Percentiles rank a stretch among this genome's conserved stretches.
phyloP scores from a whole-genome alignment of 2,888 invertebrate species.

The Heteromyza rotundicornis region DNA sequence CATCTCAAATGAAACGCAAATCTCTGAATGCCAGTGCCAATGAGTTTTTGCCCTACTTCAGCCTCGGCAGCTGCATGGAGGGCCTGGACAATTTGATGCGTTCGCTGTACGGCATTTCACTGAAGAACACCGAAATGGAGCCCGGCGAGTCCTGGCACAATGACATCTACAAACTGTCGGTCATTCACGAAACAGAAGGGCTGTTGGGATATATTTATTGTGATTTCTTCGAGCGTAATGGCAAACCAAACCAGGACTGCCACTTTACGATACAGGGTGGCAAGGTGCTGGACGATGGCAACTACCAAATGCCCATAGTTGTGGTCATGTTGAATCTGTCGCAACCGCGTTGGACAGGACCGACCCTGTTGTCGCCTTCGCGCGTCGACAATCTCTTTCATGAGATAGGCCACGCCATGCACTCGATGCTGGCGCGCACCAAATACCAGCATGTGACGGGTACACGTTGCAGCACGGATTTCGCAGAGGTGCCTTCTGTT shows the following conservation, averaged over 20 bases:
- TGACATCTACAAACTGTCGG: slow-evolving; percentile 92
- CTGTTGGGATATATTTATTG: slow-evolving; percentile 94
- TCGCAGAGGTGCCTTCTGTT: slow-evolving; percentile 98
- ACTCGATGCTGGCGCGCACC: slow-evolving; percentile 96
- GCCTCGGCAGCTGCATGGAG: slow-evolving; percentile 94
- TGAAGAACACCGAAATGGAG: slow-evolving; percentile 75
- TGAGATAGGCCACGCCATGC: slow-evolving; percentile 99
- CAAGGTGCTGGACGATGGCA: slow-evolving; percentile 75
- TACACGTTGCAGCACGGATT: slow-evolving; percentile 95
- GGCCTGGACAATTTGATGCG: slow-evolving; percentile 90
- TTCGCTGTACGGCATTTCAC: slow-evolving; percentile 79
- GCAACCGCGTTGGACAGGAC: slow-evolving; percentile 75
- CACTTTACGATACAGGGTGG: slow-evolving; percentile 99
- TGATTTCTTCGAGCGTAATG: slow-evolving; percentile 89
- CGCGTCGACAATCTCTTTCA: slow-evolving; percentile 97
- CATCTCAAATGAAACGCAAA: slow-evolving; percentile 74
- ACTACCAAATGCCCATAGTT: slow-evolving; percentile 90
- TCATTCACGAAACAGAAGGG: slow-evolving; percentile 81
- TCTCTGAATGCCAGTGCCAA: slow-evolving; percentile 73
- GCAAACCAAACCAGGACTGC: slow-evolving; percentile 97
- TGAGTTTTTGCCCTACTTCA: slow-evolving; percentile 86
- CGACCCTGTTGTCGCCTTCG: slow-evolving; percentile 80
- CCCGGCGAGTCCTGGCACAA: slow-evolving; percentile 87
- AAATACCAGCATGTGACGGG: slow-evolving; percentile 97
- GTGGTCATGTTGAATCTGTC: slow-evolving; percentile 91